Conservation (phyloP, 2,888 invertebrate species). For the Ennomos fuscantarius region DNA sequence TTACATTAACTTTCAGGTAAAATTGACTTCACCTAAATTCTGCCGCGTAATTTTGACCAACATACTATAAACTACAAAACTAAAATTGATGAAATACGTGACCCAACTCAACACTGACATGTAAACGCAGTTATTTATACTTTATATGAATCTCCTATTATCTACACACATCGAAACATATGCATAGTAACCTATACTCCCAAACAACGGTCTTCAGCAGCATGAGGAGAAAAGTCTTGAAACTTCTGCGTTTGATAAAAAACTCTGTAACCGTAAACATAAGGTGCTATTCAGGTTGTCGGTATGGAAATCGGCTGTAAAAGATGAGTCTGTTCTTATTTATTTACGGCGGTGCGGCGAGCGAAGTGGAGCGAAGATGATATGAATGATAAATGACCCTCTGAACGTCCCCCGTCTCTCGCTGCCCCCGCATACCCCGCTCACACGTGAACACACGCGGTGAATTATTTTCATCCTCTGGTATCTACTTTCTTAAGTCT, state of each 20-base stretch:
- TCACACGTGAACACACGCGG: conserved; percentile 80
- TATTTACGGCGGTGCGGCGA: conserved; percentile 85
- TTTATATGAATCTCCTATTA: conserved; percentile 57
- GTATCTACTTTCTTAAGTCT: conserved; percentile 67
- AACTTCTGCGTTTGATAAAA: conserved; percentile 36
- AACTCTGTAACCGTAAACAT: conserved; percentile 37
- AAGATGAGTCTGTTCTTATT: conserved; percentile 85
- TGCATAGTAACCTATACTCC: conserved; percentile 75
- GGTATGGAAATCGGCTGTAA: conserved; percentile 68
- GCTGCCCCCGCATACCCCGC: conserved; percentile 51
- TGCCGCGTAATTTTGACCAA: too few relatives aligned
- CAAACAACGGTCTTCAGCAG: conserved; percentile 51
- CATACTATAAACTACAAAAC: conserved; percentile 24
- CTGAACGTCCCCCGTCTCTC: conserved; percentile 59
- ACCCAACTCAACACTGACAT: conserved; percentile 52
- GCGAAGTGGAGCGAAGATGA: conserved; percentile 86
- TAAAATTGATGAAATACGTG: conserved; percentile 58
- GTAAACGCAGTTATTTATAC: conserved; percentile 39
- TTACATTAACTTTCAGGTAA: too few relatives aligned
- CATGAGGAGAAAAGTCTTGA: conserved; percentile 48
- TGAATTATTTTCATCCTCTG: conserved; percentile 66
- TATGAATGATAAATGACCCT: conserved; percentile 86
- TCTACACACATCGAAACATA: conserved; percentile 76
- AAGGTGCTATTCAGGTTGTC: conserved; percentile 39
- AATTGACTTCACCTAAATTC: too few relatives aligned